A percentile compares a stretch with the other conserved stretches of the same genome.
Evolutionary conservation across 2,113 vertebrate species (phyloP).

Genomic region (Gopherus evgoodei): DNA sequence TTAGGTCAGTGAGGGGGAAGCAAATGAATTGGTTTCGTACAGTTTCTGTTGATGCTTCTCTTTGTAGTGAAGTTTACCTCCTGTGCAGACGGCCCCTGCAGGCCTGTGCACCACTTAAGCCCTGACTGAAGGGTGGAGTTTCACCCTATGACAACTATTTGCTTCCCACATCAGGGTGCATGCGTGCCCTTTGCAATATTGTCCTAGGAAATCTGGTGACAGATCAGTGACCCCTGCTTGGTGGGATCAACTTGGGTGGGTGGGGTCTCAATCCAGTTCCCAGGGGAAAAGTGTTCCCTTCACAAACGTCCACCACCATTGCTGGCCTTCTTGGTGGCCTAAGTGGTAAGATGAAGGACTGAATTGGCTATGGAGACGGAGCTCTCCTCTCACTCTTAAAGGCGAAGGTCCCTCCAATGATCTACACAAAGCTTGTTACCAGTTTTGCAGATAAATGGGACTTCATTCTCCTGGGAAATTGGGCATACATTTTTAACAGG

Average conservation of each 20-base stretch:
- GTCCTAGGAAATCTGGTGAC: neutral
- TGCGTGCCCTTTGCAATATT: neutral
- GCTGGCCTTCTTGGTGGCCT: neutral
- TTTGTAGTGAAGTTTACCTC: neutral
- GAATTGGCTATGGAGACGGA: neutral
- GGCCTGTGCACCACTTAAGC: neutral
- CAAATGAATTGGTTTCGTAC: neutral
- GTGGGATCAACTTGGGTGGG: neutral
- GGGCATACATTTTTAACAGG: neutral
- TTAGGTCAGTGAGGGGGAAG: neutral
- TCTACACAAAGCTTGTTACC: conserved; percentile 17
- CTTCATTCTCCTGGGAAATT: neutral
- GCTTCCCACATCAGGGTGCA: neutral
- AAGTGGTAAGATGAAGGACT: accelerated
- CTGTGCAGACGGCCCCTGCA: neutral
- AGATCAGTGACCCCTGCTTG: neutral
- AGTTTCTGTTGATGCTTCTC: neutral
- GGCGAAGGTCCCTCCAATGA: neutral
- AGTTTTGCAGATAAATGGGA: conserved; percentile 43
- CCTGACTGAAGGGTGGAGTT: neutral
- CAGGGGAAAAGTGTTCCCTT: neutral
- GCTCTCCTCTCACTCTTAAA: neutral
- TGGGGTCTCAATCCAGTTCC: neutral
- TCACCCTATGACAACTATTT: neutral
- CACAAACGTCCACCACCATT: neutral